A percentile compares a stretch with the other conserved stretches of the same genome.
Conservation (phyloP, 2,888 invertebrate species). For the Ctena decussata region DNA sequence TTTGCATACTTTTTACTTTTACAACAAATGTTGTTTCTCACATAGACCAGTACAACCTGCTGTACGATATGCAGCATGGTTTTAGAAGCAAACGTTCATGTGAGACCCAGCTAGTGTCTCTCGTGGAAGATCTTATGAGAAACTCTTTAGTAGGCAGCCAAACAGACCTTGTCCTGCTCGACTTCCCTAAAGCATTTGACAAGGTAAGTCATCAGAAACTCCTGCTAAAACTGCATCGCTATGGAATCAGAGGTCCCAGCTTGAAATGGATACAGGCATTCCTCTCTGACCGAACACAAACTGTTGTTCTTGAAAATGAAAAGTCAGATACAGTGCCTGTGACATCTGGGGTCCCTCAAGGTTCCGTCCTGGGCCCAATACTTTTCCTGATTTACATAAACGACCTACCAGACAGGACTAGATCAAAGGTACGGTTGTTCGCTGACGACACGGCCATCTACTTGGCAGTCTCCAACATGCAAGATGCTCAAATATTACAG, state of each 20-base stretch:
- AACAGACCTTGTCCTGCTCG: neutral
- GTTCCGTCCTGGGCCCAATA: constrained; percentile 28
- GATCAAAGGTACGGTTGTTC: constrained; percentile 20
- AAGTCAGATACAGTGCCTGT: neutral
- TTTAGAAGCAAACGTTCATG: constrained; percentile 17
- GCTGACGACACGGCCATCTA: constrained; percentile 44
- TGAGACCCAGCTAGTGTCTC: neutral
- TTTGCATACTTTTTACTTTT: too few species aligned
- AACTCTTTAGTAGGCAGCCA: constrained; percentile 7
- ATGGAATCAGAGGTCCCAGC: neutral
- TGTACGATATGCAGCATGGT: constrained; percentile 18
- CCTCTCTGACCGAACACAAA: constrained; percentile 11
- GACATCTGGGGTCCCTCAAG: constrained; percentile 32
- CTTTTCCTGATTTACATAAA: constrained; percentile 33
- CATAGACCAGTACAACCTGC: neutral
- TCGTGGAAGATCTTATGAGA: constrained; percentile 5
- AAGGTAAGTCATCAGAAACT: constrained; percentile 19
- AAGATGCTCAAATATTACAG: neutral
- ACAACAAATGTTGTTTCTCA: neutral
- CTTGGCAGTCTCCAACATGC: neutral
- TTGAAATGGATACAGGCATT: constrained; percentile 26
- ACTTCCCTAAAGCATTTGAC: constrained; percentile 14
- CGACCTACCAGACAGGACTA: constrained; percentile 23
- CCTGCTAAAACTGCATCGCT: neutral
- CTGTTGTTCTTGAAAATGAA: constrained; percentile 25